These are phyloP conservation scores for Anagrus nilaparvatae DNA, from an alignment of 1,140 invertebrate species.

Conservation along the genomic window DNA sequence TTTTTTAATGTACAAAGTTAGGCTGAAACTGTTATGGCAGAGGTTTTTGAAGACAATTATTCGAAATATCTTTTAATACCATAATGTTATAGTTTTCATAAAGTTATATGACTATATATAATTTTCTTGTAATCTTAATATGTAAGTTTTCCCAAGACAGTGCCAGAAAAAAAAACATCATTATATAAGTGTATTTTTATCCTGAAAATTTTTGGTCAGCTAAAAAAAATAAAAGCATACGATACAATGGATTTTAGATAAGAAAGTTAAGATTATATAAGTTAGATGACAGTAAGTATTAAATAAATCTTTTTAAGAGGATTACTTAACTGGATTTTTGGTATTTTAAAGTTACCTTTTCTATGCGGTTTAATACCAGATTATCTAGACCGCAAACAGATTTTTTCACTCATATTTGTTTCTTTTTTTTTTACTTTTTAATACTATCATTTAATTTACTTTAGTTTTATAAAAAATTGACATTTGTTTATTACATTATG, in stretches of 20 bases:
- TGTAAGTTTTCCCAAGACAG: background rate
- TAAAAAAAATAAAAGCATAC: background rate
- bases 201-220: background rate
- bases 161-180: background rate
- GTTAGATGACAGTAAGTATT: conserved; percentile 35
- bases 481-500: too few species aligned
- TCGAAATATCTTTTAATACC: too few species aligned
- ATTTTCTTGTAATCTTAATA: too few species aligned
- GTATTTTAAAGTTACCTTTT: conserved; percentile 38
- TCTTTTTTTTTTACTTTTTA: too few species aligned
- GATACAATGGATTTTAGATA: background rate
- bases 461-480: too few species aligned
- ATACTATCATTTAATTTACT: too few species aligned
- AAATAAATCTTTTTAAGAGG: conserved; percentile 39
- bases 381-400: conserved; percentile 31
- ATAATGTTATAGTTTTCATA: too few species aligned
- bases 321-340: conserved; percentile 35
- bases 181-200: background rate
- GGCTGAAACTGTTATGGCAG: too few species aligned
- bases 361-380: conserved; percentile 29
- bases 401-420: too few species aligned
- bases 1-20: too few species aligned
- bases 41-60: too few species aligned
- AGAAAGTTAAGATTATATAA: conserved; percentile 27
- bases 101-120: too few species aligned